Evolutionary conservation across 2,113 vertebrate species (phyloP).

Genomic region (Vombatus ursinus): DNA sequence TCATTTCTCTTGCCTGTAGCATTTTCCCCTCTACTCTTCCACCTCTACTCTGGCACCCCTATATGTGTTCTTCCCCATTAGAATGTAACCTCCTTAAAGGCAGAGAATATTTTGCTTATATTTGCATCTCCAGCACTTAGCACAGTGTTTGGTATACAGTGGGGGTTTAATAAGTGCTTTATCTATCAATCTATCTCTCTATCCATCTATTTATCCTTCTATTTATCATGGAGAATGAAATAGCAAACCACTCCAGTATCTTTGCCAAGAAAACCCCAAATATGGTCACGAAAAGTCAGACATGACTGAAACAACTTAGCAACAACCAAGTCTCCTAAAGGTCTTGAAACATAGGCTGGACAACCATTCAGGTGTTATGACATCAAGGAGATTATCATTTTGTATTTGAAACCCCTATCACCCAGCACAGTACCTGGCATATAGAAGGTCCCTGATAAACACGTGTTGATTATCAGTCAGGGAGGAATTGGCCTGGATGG

Average conservation of each 20-base stretch:
- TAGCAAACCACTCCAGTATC: not conserved
- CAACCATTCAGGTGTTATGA: not conserved
- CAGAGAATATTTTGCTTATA: not conserved
- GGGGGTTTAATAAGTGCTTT: not conserved
- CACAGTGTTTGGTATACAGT: not conserved
- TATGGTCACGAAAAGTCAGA: not conserved
- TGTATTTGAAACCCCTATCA: not conserved
- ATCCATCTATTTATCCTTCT: not conserved
- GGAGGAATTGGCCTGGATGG: not conserved
- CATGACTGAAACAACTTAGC: accelerated
- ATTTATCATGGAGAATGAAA: not conserved
- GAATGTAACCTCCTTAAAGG: not conserved
- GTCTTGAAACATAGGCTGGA: not conserved
- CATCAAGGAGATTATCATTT: not conserved
- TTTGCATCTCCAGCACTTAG: not conserved
- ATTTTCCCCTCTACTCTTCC: not conserved
- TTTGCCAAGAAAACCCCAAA: not conserved
- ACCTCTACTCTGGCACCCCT: not conserved
- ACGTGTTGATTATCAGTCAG: not conserved
- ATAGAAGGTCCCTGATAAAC: not conserved
- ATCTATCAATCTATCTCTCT: not conserved
- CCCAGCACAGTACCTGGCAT: not conserved
- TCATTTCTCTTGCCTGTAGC: not conserved
- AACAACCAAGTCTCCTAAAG: not conserved
- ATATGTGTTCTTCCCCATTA: not conserved